Percentiles rank a stretch among this genome's conserved stretches.
Evolutionary conservation across 2,797 vertebrate genomes (phyloP).

Genomic region (Octomys mimax): DNA sequence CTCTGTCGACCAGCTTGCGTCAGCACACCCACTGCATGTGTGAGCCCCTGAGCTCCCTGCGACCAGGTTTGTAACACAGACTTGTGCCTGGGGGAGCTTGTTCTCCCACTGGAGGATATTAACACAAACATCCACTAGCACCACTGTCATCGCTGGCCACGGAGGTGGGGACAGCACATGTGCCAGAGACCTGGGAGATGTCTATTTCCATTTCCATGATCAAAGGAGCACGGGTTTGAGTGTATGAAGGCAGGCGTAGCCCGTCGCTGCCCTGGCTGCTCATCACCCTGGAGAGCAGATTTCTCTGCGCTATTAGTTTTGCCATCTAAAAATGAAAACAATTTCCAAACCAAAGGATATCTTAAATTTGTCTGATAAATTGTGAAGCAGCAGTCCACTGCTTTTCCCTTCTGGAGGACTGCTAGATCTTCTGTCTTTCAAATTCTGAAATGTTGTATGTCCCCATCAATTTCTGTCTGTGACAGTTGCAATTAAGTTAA

Average conservation of each 20-base stretch:
- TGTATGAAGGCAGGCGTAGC: background rate
- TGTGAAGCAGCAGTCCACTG: background rate
- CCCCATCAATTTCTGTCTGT: background rate
- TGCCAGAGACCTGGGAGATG: background rate
- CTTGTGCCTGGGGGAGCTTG: background rate
- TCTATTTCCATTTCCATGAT: background rate
- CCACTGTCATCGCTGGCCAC: background rate
- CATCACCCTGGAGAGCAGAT: background rate
- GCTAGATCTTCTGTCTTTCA: background rate
- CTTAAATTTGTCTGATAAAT: background rate
- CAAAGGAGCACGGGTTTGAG: background rate
- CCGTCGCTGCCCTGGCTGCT: background rate
- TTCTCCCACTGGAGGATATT: background rate
- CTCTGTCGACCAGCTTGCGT: background rate
- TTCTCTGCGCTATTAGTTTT: slow-evolving; percentile 54
- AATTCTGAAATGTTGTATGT: background rate
- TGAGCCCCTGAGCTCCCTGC: background rate
- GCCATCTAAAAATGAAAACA: slow-evolving; percentile 45
- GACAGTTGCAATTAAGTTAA: background rate
- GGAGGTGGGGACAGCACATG: background rate
- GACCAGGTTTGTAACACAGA: background rate
- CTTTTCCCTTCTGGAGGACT: background rate
- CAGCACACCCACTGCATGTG: background rate
- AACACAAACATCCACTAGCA: background rate
- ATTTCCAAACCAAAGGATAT: slow-evolving; percentile 2